Percentiles rank a stretch among this genome's conserved stretches.
phyloP scores from a whole-genome alignment of 2,888 invertebrate genomes.

The Rhingia campestris region DNA sequence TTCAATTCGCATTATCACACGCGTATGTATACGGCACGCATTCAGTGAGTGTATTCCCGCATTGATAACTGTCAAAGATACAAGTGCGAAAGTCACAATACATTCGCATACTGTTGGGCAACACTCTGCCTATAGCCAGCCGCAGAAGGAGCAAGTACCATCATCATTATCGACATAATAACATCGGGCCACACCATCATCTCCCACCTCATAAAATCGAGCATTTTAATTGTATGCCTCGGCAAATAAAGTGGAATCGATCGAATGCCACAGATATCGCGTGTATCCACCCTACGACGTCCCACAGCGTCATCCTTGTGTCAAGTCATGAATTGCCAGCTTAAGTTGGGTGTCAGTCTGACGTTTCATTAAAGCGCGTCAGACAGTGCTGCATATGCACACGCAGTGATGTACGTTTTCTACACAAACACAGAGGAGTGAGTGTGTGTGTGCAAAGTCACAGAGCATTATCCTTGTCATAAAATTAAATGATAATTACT shows the following conservation, averaged over 20 bases:
- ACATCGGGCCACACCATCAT: slow-evolving; percentile 14
- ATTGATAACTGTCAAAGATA: slow-evolving; percentile 31
- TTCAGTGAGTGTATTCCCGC: slow-evolving; percentile 21
- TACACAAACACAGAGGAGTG: too few species aligned
- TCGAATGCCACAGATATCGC: slow-evolving; percentile 63
- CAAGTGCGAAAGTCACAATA: slow-evolving; percentile 33
- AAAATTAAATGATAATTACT: slow-evolving; percentile 72
- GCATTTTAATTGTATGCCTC: slow-evolving; percentile 68
- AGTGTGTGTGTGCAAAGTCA: too few species aligned
- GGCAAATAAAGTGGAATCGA: slow-evolving; percentile 69
- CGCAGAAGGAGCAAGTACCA: slow-evolving; percentile 4
- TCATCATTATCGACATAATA: neutral
- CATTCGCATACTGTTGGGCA: slow-evolving; percentile 15
- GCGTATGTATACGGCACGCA: slow-evolving; percentile 6
- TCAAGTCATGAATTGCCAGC: slow-evolving; percentile 32
- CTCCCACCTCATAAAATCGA: slow-evolving; percentile 58
- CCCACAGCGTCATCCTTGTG: neutral
- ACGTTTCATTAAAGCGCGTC: slow-evolving; percentile 51
- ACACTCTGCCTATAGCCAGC: slow-evolving; percentile 1
- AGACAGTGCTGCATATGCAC: slow-evolving; percentile 2
- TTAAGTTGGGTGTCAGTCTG: slow-evolving; percentile 39
- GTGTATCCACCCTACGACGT: slow-evolving; percentile 38
- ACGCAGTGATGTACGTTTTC: neutral
- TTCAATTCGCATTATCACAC: slow-evolving; percentile 45
- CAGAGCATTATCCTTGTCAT: slow-evolving; percentile 63